Evolutionary conservation across 2,888 invertebrate species (phyloP), one percentile per base, ranked within the genome.

Genomic region (Gari tellinella): DNA sequence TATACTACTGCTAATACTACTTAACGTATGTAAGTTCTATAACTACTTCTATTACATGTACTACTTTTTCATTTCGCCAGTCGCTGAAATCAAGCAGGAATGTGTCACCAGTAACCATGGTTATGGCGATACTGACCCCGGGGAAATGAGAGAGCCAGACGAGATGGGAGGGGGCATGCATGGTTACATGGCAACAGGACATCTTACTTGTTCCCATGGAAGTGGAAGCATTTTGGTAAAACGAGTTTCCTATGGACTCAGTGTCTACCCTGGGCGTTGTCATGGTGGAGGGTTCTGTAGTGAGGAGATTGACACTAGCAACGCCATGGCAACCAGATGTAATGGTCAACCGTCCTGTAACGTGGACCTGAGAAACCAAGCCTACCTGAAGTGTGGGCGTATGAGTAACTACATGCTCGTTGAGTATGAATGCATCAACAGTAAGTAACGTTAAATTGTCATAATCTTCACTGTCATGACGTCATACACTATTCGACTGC

Each of bases 371-470:
- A 38, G 74, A n/a, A 51, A 49, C 21, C 74, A 74, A 4, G 61
- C 63, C 14, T 62, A 65, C 31, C 53, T 79, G 45, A 62, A 62
- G 26, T 79, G 79, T 55, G 72, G 79, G 4, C 49, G 65, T 14
- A 58, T 51, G 46, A 79, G 79, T 52, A 69, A 61, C 41, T 79
- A 79, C 37, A 79, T 75, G 68, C 37, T 68, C 15, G 72, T 79
- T 40, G 79, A 79, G 52, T 79, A 79, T 38, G 79, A 79, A 55
- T 79, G 79, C 46, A 46, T 79, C 1, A 72, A 74, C 21, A 55
- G 79, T 79, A 72, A 79, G 79, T 66, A 8, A 10, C n/a, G n/a
- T n/a, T n/a, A n/a, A n/a, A n/a, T n/a, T n/a, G n/a, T n/a, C n/a
- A n/a, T n/a, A n/a, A n/a, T n/a, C n/a, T n/a, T n/a, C n/a, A n/a